Evolutionary conservation across 2,888 invertebrate genomes (phyloP).

Genomic region (Melinaea marsaeus): DNA sequence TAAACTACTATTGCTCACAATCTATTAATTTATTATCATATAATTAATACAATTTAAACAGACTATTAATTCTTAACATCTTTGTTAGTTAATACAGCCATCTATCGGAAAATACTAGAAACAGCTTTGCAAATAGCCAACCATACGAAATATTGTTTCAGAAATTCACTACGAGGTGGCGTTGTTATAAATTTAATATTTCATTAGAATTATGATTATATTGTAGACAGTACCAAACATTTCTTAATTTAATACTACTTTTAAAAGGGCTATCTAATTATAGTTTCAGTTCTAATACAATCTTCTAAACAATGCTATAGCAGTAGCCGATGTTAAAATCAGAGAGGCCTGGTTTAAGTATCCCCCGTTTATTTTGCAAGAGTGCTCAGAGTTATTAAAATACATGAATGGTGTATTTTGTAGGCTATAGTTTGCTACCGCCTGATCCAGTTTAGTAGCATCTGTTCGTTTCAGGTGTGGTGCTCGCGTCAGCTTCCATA

Average conservation of each 20-base stretch:
- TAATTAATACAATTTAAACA: no score
- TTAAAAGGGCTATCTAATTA: background rate
- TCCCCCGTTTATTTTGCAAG: slow-evolving; percentile 54
- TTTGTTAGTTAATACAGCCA: no score
- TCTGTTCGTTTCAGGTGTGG: slow-evolving; percentile 61
- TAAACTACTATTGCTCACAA: no score
- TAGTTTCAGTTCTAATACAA: slow-evolving; percentile 40
- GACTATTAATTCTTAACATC: no score
- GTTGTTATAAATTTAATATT: no score
- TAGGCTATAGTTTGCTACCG: slow-evolving; percentile 54
- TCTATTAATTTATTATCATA: no score
- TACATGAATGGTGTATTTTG: slow-evolving; percentile 50
- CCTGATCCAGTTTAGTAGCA: slow-evolving; percentile 52
- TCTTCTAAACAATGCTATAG: slow-evolving; percentile 51
- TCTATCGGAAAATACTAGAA: no score
- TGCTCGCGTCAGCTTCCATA: slow-evolving; percentile 65
- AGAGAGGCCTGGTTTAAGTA: slow-evolving; percentile 49
- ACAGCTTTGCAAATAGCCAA: no score
- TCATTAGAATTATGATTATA: no score
- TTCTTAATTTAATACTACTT: background rate
- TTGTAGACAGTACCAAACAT: background rate
- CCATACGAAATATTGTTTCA: no score
- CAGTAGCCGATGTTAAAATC: slow-evolving; percentile 54
- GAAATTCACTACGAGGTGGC: no score
- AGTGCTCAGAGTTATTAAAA: slow-evolving; percentile 64